These are phyloP conservation scores for Coenobita brevimanus DNA, from an alignment of 1,140 invertebrate species.

Conservation along the genomic window DNA sequence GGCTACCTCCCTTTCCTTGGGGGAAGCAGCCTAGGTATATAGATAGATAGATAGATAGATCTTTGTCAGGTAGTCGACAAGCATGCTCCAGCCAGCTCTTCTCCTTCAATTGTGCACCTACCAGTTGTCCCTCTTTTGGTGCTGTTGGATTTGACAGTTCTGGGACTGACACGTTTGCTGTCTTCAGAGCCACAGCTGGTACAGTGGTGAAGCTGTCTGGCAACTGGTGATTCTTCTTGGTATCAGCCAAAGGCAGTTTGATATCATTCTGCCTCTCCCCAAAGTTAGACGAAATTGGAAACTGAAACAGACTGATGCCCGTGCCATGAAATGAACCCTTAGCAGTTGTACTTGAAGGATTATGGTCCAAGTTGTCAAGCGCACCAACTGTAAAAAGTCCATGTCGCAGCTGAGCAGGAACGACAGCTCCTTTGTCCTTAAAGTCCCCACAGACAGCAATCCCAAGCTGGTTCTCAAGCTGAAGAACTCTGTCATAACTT, in stretches of 20 bases:
- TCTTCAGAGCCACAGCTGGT: conserved; percentile 9
- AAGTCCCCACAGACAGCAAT: background rate
- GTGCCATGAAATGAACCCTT: conserved; percentile 39
- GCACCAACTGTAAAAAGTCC: conserved; percentile 17
- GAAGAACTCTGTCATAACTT: conserved; percentile 9
- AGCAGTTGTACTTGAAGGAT: conserved; percentile 22
- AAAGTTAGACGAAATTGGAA: background rate
- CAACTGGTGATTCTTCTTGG: background rate
- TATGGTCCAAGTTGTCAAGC: conserved; percentile 33
- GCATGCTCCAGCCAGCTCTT: conserved; percentile 4
- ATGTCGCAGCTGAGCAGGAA: background rate
- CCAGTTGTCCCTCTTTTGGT: background rate
- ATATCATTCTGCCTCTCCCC: background rate
- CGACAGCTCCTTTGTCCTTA: background rate
- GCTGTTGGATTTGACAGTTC: background rate
- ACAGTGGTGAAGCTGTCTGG: conserved; percentile 17
- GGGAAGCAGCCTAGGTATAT: no score
- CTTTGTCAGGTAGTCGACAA: background rate
- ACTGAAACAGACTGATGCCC: conserved; percentile 20
- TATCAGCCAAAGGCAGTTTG: conserved; percentile 11
- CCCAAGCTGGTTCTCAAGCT: conserved; percentile 27
- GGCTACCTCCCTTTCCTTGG: no score
- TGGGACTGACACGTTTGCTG: background rate
- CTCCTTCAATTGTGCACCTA: conserved; percentile 6
- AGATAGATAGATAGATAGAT: no score